Percentiles rank a stretch among this genome's conserved stretches.
These are phyloP conservation scores for Oscheius sp. DNA, from an alignment of 2,888 invertebrate species.

Conservation along the genomic window DNA sequence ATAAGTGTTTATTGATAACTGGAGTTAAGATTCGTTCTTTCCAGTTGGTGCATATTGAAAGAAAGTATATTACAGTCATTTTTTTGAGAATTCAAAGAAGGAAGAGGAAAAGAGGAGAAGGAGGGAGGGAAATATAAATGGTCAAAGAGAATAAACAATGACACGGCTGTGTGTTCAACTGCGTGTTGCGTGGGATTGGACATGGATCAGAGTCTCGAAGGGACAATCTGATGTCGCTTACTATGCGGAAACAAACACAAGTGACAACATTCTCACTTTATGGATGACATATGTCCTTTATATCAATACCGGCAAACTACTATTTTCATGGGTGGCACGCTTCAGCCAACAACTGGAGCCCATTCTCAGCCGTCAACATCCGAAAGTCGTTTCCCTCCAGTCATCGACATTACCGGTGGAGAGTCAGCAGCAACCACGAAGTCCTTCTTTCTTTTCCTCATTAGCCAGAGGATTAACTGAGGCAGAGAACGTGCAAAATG, in stretches of 20 bases:
- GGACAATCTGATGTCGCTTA: background rate
- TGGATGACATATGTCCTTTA: background rate
- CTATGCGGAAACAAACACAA: background rate
- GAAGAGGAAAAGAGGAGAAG: background rate
- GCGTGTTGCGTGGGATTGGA: slow-evolving; percentile 14
- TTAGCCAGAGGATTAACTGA: no score
- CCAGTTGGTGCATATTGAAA: background rate
- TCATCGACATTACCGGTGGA: no score
- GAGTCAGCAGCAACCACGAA: no score
- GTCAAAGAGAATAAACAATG: background rate
- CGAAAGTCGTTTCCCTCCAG: no score
- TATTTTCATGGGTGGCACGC: no score
- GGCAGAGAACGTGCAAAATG: no score
- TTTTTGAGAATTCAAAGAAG: background rate
- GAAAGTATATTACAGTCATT: background rate
- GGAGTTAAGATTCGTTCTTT: no score
- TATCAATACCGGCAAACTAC: no score
- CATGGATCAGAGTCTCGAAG: background rate
- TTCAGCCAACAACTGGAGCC: no score
- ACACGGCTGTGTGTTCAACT: background rate
- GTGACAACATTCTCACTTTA: background rate
- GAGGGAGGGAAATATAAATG: background rate
- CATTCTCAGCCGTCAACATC: no score
- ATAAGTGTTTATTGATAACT: no score
- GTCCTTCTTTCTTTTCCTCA: no score